Evolutionary conservation across 2,797 vertebrate genomes (phyloP), one percentile per base, ranked within the genome.

Genomic region (Sebastes itinus): DNA sequence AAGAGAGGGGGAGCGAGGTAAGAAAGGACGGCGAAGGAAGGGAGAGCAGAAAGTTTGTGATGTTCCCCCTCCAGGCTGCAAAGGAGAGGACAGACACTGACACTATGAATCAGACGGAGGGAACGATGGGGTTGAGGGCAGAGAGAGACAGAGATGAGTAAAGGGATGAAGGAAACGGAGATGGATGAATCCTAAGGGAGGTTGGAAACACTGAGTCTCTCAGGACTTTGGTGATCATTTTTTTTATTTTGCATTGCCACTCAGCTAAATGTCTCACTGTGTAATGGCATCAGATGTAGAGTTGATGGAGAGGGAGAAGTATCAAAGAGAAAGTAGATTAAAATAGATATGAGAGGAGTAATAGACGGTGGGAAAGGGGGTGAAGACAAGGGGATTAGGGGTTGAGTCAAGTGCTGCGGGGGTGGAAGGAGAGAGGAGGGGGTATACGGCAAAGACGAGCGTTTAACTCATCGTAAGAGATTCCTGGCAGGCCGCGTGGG

Each of bases 401-500:
- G 67, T 70, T 72, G 70, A 81, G 78, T 87, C 60, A 63, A 88
- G 85, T 82, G 35, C 64, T 76, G 55, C 1, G 16, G 74, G 67
- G 78, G 72, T 72, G 78, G 85, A 77, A 38, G 70, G 71, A 78
- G 78, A 76, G 72, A 75, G 71, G 59, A 75, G 69, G 73, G 59
- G 25, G 54, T 60, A 54, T 33, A 30, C 68, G 55, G 78, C 14
- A 32, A 71, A 85, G 65, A 80, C 87, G 65, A 78, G 75, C 77
- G 30, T 89, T 91, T 77, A 80, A 86, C 49, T 85, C 76, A 78
- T 59, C 78, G 75, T 86, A 81, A 87, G 77, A 87, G 80, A 83
- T 81, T 83, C 68, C 64, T 62, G 32, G 71, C 64, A 78, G 75
- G 68, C 66, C 14, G 55, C 61, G 75, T 75, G 35, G 75, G 76